A percentile compares a stretch with the other conserved stretches of the same genome.
Conservation (phyloP, 1,140 invertebrate genomes). For the Pachyrhynchus sulphureomaculatus region DNA sequence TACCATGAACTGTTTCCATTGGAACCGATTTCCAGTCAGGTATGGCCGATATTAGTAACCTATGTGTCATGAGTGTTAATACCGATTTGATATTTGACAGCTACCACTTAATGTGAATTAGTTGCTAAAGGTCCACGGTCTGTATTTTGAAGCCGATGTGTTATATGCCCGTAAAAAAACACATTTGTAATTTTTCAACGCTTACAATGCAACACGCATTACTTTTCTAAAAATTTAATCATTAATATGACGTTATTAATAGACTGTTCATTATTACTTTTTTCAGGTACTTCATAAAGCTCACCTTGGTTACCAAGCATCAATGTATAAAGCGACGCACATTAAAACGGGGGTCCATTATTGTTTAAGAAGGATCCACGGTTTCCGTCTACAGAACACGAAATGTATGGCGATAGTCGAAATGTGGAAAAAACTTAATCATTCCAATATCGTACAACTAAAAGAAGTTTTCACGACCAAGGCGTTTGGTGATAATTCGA, state of each 20-base stretch:
- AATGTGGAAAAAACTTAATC: conserved; percentile 90
- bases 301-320: conserved; percentile 73
- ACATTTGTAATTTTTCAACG: no score
- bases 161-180: no score
- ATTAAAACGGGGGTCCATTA: conserved; percentile 83
- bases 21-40: conserved; percentile 62
- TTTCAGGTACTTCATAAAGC: conserved; percentile 59
- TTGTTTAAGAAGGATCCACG: conserved; percentile 87
- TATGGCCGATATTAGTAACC: no score
- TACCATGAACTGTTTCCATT: conserved; percentile 87
- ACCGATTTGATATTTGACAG: no score
- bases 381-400: conserved; percentile 76
- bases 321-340: conserved; percentile 91
- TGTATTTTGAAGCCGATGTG: no score
- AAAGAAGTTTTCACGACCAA: conserved; percentile 94
- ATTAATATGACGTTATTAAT: no score
- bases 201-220: no score
- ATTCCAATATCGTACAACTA: conserved; percentile 90
- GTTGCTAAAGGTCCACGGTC: no score
- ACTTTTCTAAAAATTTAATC: no score
- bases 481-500: conserved; percentile 92
- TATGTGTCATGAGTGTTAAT: no score
- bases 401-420: conserved; percentile 86
- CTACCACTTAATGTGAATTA: no score
- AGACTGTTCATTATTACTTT: no score